These are phyloP conservation scores for Eleutherodactylus coqui DNA, from an alignment of 2,797 vertebrate genomes.

Conservation along the genomic window DNA sequence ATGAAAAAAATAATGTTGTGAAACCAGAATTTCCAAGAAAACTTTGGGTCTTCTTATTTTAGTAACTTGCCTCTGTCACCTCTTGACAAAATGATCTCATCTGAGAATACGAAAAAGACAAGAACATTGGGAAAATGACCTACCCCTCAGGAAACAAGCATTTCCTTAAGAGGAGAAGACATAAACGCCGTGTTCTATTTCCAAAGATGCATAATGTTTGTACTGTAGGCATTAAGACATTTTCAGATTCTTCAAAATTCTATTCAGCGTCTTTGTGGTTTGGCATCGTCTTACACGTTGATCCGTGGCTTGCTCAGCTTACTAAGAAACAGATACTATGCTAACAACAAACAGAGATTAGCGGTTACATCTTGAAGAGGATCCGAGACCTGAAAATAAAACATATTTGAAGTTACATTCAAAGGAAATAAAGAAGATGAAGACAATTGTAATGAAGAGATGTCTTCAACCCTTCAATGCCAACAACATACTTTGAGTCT, in stretches of 20 bases:
- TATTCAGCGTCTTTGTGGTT: conserved; percentile 51
- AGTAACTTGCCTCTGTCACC: conserved; percentile 32
- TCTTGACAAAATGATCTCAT: conserved; percentile 13
- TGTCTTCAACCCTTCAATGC: conserved; percentile 18
- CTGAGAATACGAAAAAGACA: background rate
- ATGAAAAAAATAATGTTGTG: background rate
- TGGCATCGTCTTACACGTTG: conserved; percentile 27
- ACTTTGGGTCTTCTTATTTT: background rate
- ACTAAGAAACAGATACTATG: conserved; percentile 49
- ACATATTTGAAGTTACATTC: conserved; percentile 27
- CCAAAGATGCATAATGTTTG: conserved; percentile 44
- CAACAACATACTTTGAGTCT: too few relatives aligned
- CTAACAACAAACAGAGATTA: conserved; percentile 53
- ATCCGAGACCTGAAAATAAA: conserved; percentile 42
- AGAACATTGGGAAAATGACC: background rate
- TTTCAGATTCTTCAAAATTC: conserved; percentile 48
- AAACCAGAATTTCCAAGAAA: conserved; percentile 9
- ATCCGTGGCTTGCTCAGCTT: conserved; percentile 27
- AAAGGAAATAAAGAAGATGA: conserved; percentile 39
- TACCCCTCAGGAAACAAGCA: conserved; percentile 10
- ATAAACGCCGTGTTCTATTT: conserved; percentile 21
- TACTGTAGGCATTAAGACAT: conserved; percentile 52
- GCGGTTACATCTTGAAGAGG: conserved; percentile 42
- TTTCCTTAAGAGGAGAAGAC: conserved; percentile 54
- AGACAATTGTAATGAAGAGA: background rate